These are phyloP conservation scores for Aporophyla lueneburgensis DNA, from an alignment of 2,888 invertebrate species.

Conservation along the genomic window DNA sequence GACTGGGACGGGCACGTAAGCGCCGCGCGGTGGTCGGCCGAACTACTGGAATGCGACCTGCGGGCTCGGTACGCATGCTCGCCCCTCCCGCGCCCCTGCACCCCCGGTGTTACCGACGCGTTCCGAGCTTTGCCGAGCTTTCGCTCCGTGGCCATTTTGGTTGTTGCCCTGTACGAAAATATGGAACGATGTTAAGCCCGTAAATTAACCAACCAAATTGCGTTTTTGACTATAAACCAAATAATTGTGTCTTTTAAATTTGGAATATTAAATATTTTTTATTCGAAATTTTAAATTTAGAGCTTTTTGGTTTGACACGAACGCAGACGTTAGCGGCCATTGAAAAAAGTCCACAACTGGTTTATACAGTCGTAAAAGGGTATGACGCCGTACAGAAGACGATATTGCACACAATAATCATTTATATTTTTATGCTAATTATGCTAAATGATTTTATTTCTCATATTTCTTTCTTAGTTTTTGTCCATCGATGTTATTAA, in stretches of 20 bases:
- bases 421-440: constrained; percentile 69
- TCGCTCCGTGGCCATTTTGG: constrained; percentile 69
- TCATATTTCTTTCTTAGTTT: constrained; percentile 45
- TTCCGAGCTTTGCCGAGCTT: constrained; percentile 81
- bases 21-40: constrained; percentile 84
- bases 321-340: constrained; percentile 70
- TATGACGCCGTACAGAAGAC: constrained; percentile 56
- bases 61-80: constrained; percentile 87
- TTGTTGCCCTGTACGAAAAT: constrained; percentile 21
- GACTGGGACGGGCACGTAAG: constrained; percentile 73
- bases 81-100: constrained; percentile 69
- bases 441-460: constrained; percentile 64
- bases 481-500: constrained; percentile 29
- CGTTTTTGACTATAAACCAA: fast-evolving
- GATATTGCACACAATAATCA: constrained; percentile 67
- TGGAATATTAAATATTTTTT: constrained; percentile 15
- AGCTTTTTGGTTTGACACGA: constrained; percentile 68
- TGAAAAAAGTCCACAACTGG: constrained; percentile 71
- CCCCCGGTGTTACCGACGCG: constrained; percentile 78
- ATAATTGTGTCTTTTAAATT: neutral
- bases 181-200: neutral
- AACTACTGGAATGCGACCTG: constrained; percentile 89
- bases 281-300: constrained; percentile 2
- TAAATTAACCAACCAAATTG: neutral
- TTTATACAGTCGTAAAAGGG: constrained; percentile 66